A percentile compares a stretch with the other conserved stretches of the same genome.
These are phyloP conservation scores for Artemia sinica DNA, from an alignment of 2,888 invertebrate species.

Conservation along the genomic window DNA sequence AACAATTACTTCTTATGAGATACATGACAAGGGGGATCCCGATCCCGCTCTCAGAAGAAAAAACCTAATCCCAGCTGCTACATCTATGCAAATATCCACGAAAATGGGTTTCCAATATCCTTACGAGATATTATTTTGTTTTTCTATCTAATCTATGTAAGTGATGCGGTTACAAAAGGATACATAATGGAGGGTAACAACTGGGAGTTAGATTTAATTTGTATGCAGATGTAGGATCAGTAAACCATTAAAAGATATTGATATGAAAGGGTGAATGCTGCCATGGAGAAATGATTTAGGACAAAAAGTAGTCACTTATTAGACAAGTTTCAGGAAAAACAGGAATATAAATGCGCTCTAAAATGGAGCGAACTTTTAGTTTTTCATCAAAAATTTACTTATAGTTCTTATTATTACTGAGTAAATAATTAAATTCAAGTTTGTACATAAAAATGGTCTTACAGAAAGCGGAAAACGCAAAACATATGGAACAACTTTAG, in stretches of 20 bases:
- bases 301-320: background rate
- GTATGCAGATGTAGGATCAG: slow-evolving; percentile 13
- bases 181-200: slow-evolving; percentile 12
- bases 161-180: slow-evolving; percentile 11
- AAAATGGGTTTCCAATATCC: slow-evolving; percentile 11
- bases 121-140: slow-evolving; percentile 13
- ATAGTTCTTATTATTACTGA: too few species aligned
- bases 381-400: too few species aligned
- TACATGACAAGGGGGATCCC: slow-evolving; percentile 11
- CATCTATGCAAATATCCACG: slow-evolving; percentile 6
- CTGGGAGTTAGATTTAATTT: slow-evolving; percentile 7
- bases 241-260: background rate
- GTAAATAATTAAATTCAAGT: too few species aligned
- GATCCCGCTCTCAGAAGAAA: background rate
- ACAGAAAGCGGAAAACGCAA: too few species aligned
- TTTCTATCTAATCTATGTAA: background rate
- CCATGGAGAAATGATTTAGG: background rate
- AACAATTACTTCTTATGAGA: slow-evolving; percentile 14
- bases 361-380: too few species aligned
- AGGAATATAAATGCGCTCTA: too few species aligned
- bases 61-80: slow-evolving; percentile 2
- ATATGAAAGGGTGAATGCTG: slow-evolving; percentile 12
- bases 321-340: too few species aligned
- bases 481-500: too few species aligned
- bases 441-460: too few species aligned